Evolutionary conservation across 2,797 vertebrate species (phyloP).

Genomic region (Lepilemur ruficaudatus): DNA sequence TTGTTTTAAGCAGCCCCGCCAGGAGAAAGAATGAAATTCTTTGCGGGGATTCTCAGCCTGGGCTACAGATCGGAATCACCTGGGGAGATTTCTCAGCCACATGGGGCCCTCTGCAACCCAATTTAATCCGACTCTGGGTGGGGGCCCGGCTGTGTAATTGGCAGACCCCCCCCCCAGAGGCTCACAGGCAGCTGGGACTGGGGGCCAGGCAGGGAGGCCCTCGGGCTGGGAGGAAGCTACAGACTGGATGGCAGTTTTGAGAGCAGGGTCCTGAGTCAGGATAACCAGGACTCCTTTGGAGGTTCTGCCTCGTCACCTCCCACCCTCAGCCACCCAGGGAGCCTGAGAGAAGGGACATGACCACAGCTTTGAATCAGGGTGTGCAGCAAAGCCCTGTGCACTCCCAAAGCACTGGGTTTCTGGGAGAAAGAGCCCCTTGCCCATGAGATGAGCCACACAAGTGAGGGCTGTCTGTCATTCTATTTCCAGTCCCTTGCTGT

Average conservation of each 20-base stretch:
- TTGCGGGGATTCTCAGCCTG: not conserved
- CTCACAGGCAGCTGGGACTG: too few species aligned
- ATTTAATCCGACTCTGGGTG: not conserved
- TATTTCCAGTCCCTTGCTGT: not conserved
- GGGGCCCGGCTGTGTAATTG: not conserved
- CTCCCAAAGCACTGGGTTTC: not conserved
- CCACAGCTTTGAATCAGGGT: too few species aligned
- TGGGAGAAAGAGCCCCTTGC: not conserved
- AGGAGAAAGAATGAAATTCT: not conserved
- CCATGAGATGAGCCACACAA: not conserved
- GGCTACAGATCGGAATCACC: not conserved
- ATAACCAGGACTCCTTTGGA: not conserved
- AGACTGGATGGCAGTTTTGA: accelerated
- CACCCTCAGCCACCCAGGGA: not conserved
- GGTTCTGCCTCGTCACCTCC: too few species aligned
- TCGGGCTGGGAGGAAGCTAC: not conserved
- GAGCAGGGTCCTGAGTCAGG: not conserved
- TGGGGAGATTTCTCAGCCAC: not conserved
- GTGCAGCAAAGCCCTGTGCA: accelerated
- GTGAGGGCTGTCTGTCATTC: not conserved
- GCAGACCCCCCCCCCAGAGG: not conserved
- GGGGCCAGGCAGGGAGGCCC: not conserved
- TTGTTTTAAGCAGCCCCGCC: not conserved
- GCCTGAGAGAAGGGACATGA: not conserved
- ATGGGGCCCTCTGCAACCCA: not conserved